Percentiles rank a stretch among this genome's conserved stretches.
Evolutionary conservation across 1,140 invertebrate genomes (phyloP).

Genomic region (Mylabris phalerata): DNA sequence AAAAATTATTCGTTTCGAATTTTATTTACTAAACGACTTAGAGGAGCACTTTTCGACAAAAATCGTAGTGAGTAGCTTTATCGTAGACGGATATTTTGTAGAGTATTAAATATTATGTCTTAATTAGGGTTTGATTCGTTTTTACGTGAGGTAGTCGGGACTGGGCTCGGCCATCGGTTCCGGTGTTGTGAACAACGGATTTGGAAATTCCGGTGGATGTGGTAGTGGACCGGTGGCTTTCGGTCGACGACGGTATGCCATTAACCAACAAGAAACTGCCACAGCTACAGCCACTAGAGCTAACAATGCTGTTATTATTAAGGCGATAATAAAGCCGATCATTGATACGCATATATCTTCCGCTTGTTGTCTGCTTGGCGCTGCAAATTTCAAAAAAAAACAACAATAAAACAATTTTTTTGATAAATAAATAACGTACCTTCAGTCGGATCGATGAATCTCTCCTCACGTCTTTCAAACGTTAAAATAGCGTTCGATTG

Average conservation of each 20-base stretch:
- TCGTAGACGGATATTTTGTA: constrained; percentile 28
- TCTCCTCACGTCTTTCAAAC: constrained; percentile 72
- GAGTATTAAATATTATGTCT: constrained; percentile 19
- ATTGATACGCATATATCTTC: constrained; percentile 91
- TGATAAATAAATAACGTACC: constrained; percentile 46
- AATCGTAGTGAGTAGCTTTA: constrained; percentile 34
- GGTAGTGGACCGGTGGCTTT: constrained; percentile 81
- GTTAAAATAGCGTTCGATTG: constrained; percentile 87
- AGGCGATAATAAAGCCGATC: constrained; percentile 83
- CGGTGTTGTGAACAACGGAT: constrained; percentile 84
- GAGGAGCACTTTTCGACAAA: constrained; percentile 18
- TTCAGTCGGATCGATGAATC: constrained; percentile 60
- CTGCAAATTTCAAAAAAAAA: constrained; percentile 40
- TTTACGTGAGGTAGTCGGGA: constrained; percentile 65
- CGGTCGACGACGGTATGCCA: constrained; percentile 82
- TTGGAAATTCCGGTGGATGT: constrained; percentile 91
- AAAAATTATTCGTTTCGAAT: neutral
- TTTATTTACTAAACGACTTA: constrained; percentile 8
- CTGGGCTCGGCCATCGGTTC: constrained; percentile 70
- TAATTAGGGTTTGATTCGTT: constrained; percentile 18
- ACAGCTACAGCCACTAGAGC: constrained; percentile 89
- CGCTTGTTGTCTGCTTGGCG: constrained; percentile 57
- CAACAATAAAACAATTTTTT: neutral
- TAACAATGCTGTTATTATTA: constrained; percentile 84
- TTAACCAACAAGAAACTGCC: constrained; percentile 90